Percentiles rank a stretch among this genome's conserved stretches.
Conservation (phyloP, 2,888 invertebrate genomes). For the Caenorhabditis angaria region DNA sequence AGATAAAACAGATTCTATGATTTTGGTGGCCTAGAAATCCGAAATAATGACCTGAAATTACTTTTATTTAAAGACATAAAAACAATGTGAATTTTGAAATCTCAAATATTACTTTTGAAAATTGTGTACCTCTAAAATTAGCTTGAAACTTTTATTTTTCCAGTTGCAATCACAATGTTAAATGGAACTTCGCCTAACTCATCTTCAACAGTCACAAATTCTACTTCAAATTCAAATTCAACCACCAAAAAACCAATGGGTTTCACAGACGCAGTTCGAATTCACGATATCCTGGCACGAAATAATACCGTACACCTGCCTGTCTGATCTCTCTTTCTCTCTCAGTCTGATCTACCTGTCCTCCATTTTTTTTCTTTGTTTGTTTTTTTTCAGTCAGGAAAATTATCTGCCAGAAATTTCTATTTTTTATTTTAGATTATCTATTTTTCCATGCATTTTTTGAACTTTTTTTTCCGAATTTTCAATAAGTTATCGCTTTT, state of each 20-base stretch:
- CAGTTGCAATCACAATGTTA: neutral
- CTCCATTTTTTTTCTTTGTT: neutral
- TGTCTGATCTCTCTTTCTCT: slow-evolving; percentile 15
- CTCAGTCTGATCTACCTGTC: neutral
- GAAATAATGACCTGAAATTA: neutral
- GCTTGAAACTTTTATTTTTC: neutral
- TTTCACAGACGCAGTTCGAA: slow-evolving; percentile 59
- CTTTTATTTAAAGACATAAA: neutral
- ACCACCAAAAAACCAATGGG: slow-evolving; percentile 48
- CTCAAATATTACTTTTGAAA: neutral
- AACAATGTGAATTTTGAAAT: neutral
- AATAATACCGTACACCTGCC: slow-evolving; percentile 30
- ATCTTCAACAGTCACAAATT: slow-evolving; percentile 40
- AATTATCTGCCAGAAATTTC: neutral
- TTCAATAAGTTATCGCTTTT: slow-evolving; percentile 13
- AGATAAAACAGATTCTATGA: too few relatives aligned
- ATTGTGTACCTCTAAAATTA: neutral
- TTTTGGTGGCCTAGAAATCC: neutral
- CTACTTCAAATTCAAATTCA: too few relatives aligned
- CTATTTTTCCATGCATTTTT: slow-evolving; percentile 17
- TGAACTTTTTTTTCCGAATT: neutral
- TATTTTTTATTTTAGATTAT: neutral
- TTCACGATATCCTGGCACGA: slow-evolving; percentile 50
- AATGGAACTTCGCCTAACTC: slow-evolving; percentile 11
- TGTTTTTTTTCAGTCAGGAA: neutral